A percentile compares a stretch with the other conserved stretches of the same genome.
phyloP scores from a whole-genome alignment of 2,113 vertebrate genomes.

The Passerina amoena region DNA sequence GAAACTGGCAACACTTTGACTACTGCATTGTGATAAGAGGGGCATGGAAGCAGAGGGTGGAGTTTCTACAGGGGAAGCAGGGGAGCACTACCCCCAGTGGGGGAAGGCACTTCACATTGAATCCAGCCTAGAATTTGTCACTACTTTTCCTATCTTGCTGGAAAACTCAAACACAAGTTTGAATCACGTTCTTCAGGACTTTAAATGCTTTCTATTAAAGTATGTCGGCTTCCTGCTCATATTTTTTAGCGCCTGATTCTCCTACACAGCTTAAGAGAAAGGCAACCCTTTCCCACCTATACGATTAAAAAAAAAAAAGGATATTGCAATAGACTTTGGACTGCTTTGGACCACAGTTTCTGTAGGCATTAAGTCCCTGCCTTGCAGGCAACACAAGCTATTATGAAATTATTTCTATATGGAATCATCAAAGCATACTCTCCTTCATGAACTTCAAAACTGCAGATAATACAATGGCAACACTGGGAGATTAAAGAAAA shows the following conservation, averaged over 20 bases:
- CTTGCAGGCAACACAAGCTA: rapidly evolving
- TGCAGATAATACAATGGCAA: rapidly evolving
- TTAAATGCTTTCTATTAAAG: background rate
- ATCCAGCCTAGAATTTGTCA: background rate
- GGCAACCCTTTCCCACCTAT: background rate
- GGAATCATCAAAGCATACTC: rapidly evolving
- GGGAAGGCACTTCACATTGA: background rate
- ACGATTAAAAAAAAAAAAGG: rapidly evolving
- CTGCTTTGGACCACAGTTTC: background rate
- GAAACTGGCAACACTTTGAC: background rate
- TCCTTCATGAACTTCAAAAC: background rate
- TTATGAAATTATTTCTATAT: rapidly evolving
- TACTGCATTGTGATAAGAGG: too few relatives aligned
- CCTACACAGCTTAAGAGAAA: background rate
- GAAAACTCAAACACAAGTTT: background rate
- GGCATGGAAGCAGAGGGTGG: background rate
- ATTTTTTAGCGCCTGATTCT: background rate
- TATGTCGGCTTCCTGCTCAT: rapidly evolving
- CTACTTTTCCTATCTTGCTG: background rate
- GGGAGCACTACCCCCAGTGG: too few relatives aligned
- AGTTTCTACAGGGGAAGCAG: background rate
- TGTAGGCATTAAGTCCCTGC: background rate
- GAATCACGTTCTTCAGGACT: rapidly evolving
- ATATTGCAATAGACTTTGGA: too few relatives aligned
- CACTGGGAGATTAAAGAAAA: background rate